phyloP scores from a whole-genome alignment of 1,140 invertebrate genomes.

The Latrodectus geometricus region DNA sequence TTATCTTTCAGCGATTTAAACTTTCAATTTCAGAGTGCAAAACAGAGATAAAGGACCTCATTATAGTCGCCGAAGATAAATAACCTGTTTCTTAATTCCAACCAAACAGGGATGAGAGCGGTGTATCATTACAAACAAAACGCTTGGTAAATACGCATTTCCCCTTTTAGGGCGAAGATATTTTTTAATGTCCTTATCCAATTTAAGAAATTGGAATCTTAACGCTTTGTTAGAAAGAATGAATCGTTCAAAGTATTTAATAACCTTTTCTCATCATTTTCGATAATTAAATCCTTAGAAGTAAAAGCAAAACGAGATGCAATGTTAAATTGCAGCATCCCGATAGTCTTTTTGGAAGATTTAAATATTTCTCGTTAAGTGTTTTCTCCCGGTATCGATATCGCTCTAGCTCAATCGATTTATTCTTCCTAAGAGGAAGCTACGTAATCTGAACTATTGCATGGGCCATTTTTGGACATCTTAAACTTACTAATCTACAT shows the following conservation, averaged over 20 bases:
- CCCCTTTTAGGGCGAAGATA: neutral
- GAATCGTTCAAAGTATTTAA: slow-evolving; percentile 55
- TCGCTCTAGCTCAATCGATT: slow-evolving; percentile 43
- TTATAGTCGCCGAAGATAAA: slow-evolving; percentile 44
- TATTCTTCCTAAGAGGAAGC: slow-evolving; percentile 16
- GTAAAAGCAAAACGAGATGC: slow-evolving; percentile 42
- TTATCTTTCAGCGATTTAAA: neutral
- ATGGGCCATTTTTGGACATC: slow-evolving; percentile 27
- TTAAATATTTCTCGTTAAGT: slow-evolving; percentile 60
- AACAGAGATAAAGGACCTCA: slow-evolving; percentile 38
- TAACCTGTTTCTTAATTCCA: slow-evolving; percentile 43
- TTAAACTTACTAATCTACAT: neutral
- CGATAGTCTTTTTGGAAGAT: slow-evolving; percentile 51
- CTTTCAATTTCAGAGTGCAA: neutral
- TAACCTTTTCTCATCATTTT: slow-evolving; percentile 61
- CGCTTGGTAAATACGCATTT: slow-evolving; percentile 19
- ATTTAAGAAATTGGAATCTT: slow-evolving; percentile 60
- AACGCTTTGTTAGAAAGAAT: slow-evolving; percentile 51
- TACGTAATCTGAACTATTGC: neutral
- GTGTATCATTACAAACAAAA: slow-evolving; percentile 36
- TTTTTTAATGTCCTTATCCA: slow-evolving; percentile 52
- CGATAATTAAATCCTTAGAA: slow-evolving; percentile 58
- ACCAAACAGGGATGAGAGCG: slow-evolving; percentile 2
- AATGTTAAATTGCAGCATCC: slow-evolving; percentile 55
- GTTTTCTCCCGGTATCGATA: slow-evolving; percentile 50